Evolutionary conservation across 1,140 invertebrate genomes (phyloP).

Genomic region (Rhopalosiphum padi): DNA sequence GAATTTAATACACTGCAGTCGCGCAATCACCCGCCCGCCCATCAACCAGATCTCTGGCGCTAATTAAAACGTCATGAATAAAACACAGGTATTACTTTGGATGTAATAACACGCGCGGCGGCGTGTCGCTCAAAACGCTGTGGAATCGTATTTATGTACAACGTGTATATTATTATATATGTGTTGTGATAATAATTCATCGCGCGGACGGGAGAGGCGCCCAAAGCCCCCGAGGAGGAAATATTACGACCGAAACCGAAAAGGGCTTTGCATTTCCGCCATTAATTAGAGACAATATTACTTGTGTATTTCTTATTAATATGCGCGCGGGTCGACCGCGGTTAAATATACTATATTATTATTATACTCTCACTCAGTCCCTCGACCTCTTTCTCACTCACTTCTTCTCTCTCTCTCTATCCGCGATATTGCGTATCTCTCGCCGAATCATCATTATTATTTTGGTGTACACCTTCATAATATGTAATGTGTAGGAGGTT

Average conservation of each 20-base stretch:
- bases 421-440: not conserved
- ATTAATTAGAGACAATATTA: conserved; percentile 58
- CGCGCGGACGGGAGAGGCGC: conserved; percentile 1
- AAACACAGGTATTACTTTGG: conserved; percentile 56
- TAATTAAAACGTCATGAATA: conserved; percentile 57
- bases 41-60: not conserved
- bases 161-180: not conserved
- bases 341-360: conserved; percentile 2
- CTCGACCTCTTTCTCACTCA: not conserved
- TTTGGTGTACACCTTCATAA: not conserved
- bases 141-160: not conserved
- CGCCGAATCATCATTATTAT: not conserved
- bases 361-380: not conserved
- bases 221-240: conserved; percentile 44
- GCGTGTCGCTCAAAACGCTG: conserved; percentile 34
- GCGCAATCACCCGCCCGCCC: not conserved
- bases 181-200: conserved; percentile 36
- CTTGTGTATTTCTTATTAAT: conserved; percentile 57
- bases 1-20: not conserved
- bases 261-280: conserved; percentile 53
- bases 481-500: not conserved
- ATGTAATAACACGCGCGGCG: conserved; percentile 49
- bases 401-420: not conserved
- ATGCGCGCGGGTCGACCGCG: not conserved
- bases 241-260: conserved; percentile 54